These are phyloP conservation scores for Dendronephthya gigantea DNA, from an alignment of 64 coral and sea anemone species.

Conservation along the genomic window DNA sequence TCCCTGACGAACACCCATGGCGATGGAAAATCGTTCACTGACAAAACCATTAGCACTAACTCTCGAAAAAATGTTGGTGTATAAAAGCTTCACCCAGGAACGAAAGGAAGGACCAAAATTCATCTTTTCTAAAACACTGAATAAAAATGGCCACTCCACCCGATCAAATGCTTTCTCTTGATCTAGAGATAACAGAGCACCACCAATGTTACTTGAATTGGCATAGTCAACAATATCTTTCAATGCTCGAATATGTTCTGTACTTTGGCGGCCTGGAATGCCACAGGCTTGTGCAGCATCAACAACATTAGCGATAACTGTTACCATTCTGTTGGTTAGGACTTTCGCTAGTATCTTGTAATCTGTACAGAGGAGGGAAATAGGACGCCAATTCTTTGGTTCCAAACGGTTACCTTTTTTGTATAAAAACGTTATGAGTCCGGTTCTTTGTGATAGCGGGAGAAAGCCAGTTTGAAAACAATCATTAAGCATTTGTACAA, in stretches of 20 bases:
- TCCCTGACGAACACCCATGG: not conserved
- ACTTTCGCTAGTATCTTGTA: not conserved
- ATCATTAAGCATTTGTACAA: not conserved
- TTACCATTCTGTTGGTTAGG: not conserved
- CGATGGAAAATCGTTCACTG: not conserved
- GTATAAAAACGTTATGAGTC: not conserved
- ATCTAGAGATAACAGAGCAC: not conserved
- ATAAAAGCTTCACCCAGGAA: not conserved
- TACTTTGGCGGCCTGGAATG: not conserved
- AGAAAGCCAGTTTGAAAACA: not conserved
- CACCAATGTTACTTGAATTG: not conserved
- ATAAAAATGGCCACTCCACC: not conserved
- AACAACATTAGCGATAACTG: not conserved
- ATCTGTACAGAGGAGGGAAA: slow-evolving; percentile 19
- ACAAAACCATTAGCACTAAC: not conserved
- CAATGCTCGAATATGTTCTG: not conserved
- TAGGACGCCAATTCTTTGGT: slow-evolving; percentile 18
- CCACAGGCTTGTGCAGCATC: not conserved
- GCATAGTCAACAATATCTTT: not conserved
- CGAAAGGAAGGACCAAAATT: not conserved
- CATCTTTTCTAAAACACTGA: not conserved
- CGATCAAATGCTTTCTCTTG: slow-evolving; percentile 36
- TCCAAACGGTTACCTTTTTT: not conserved
- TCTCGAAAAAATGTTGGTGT: not conserved
- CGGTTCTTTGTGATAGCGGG: not conserved